Evolutionary conservation across 2,113 vertebrate species (phyloP).

Genomic region (Leucoraja erinaceus): DNA sequence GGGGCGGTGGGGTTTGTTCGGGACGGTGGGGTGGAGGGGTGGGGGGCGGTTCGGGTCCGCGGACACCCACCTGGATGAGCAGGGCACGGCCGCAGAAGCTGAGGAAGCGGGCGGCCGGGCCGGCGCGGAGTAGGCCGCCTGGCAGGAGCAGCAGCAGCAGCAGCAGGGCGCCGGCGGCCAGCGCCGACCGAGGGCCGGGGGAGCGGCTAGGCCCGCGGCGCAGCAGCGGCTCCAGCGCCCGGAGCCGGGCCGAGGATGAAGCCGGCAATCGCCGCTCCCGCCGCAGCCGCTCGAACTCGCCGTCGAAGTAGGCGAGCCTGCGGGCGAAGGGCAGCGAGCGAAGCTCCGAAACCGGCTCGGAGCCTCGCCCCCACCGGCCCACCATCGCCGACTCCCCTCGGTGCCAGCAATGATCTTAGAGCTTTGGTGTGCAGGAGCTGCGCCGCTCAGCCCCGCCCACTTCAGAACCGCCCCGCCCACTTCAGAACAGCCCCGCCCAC

Average conservation of each 20-base stretch:
- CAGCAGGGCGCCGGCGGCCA: not conserved
- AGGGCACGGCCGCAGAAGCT: constrained; percentile 15
- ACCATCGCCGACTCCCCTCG: not conserved
- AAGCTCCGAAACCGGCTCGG: not conserved
- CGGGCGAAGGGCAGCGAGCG: not conserved
- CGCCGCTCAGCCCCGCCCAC: too few species aligned
- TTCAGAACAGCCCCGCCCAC: too few species aligned
- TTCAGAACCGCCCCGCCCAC: too few species aligned
- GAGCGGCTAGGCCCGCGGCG: not conserved
- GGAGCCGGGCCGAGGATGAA: not conserved
- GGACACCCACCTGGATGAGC: constrained; percentile 5
- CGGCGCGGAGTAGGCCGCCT: not conserved
- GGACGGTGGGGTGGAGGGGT: not conserved
- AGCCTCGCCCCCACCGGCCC: not conserved
- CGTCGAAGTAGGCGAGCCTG: constrained; percentile 17
- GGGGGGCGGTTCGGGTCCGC: too few species aligned
- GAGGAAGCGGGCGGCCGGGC: not conserved
- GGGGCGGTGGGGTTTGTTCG: too few species aligned
- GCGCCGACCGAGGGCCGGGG: not conserved
- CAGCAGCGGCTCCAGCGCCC: not conserved
- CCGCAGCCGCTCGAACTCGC: constrained; percentile 11
- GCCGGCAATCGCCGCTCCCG: not conserved
- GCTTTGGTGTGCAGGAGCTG: too few species aligned
- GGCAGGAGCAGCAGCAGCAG: not conserved
- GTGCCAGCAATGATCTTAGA: too few species aligned